Evolutionary conservation across 2,888 invertebrate genomes (phyloP), one percentile per base, ranked within the genome.

Genomic region (Asteroscopus sphinx): DNA sequence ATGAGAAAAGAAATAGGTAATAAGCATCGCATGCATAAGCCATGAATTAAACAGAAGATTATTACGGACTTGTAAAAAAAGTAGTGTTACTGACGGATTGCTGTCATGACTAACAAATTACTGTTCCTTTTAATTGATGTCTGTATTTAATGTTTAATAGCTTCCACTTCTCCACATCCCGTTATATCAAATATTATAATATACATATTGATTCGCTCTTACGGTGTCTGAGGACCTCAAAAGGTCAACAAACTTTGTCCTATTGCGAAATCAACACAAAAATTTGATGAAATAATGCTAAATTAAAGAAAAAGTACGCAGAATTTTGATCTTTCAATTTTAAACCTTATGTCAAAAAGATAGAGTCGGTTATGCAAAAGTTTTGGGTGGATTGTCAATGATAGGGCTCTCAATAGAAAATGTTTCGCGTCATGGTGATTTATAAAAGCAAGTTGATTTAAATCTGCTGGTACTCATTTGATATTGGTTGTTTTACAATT

Each of bases 371-470:
- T 25, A 33, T 59, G 1, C 25, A 28, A 33, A 6, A 13, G 21
- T 35, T 35, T 11, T 25, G 0, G 35, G 13, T 47, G 35, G 25
- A 67, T 40, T 6, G 12, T 11, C 33, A 60, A 42, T 60, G 45
- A 39, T 51, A 47, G 49, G 33, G 37, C 26, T 54, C 11, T 68
- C 12, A 5, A 36, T 40, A 35, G 56, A 40, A 13, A 35, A 51
- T 53, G 46, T 47, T 62, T 46, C 61, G 72, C 40, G 9, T 55
- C 13, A 35, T 55, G 49, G 64, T 21, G 49, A 47, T 57, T 51
- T 46, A 71, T 62, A 73, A 68, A 52, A 13, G 44, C 15, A 40
- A 41, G 41, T 60, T 75, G 62, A 72, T 73, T 73, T 60, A 32
- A 60, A 75, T 40, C 42, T 45, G 21, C 44, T 40, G 16, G 52